A percentile compares a stretch with the other conserved stretches of the same genome.
phyloP scores from a whole-genome alignment of 2,797 vertebrate genomes.

The Octomys mimax region DNA sequence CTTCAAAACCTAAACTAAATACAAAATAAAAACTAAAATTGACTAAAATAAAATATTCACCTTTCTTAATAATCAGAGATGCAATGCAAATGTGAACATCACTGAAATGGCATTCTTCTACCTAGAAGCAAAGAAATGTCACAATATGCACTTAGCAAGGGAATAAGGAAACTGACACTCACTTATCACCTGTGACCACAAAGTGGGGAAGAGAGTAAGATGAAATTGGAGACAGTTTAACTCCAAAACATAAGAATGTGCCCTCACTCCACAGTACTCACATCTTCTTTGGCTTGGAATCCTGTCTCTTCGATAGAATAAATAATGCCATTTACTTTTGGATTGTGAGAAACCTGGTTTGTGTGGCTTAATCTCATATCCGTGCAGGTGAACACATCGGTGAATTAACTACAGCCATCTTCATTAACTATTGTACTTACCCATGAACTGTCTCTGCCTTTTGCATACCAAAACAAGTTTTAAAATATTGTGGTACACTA shows the following conservation, averaged over 20 bases:
- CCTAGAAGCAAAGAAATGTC: constrained; percentile 2
- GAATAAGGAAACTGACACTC: background rate
- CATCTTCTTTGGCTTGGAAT: background rate
- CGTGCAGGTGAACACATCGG: background rate
- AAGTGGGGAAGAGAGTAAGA: background rate
- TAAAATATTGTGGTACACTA: background rate
- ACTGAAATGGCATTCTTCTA: constrained; percentile 16
- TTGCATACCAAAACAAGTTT: background rate
- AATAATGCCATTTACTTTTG: constrained; percentile 12
- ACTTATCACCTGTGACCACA: background rate
- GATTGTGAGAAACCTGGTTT: background rate
- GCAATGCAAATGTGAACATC: background rate
- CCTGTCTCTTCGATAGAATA: background rate
- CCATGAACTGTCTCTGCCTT: background rate
- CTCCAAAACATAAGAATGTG: background rate
- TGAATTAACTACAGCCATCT: background rate
- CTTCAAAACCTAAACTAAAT: constrained; percentile 43
- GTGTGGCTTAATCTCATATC: background rate
- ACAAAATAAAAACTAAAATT: constrained; percentile 51
- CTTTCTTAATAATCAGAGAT: constrained; percentile 16
- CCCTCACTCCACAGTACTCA: background rate
- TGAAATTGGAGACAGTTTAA: background rate
- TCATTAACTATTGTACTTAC: background rate
- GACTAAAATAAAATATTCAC: background rate
- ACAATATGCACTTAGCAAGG: background rate